These are phyloP conservation scores for Rostratula benghalensis DNA, from an alignment of 2,113 vertebrate genomes.

Conservation along the genomic window DNA sequence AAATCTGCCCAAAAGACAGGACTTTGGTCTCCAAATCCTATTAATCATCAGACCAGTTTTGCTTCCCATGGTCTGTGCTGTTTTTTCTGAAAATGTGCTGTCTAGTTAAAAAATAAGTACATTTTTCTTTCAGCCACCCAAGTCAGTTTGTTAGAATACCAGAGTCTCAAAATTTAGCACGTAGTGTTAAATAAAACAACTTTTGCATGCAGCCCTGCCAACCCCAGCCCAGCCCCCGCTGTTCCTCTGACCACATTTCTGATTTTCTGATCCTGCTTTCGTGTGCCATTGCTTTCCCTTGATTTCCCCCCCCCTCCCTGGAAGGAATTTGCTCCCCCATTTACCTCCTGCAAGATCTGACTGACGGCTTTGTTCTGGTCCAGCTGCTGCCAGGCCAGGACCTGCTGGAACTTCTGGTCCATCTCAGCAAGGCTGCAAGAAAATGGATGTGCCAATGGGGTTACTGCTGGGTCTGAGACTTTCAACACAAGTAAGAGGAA, in stretches of 20 bases:
- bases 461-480: background rate
- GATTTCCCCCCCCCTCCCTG: fast-evolving
- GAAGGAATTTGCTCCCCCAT: background rate
- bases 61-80: background rate
- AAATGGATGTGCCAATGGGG: background rate
- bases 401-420: slow-evolving; percentile 89
- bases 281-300: background rate
- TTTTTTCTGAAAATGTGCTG: background rate
- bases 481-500: background rate
- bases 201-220: background rate
- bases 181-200: background rate
- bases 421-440: slow-evolving; percentile 83
- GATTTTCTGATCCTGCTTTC: background rate
- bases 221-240: background rate
- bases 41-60: background rate
- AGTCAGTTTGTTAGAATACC: background rate
- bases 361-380: slow-evolving; percentile 92
- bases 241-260: background rate
- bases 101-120: background rate
- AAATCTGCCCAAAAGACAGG: background rate
- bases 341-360: slow-evolving; percentile 92
- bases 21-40: background rate
- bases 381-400: slow-evolving; percentile 89
- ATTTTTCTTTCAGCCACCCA: background rate
- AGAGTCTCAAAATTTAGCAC: background rate